Conservation (phyloP, 2,888 invertebrate species). For the Pachymerium ferrugineum region DNA sequence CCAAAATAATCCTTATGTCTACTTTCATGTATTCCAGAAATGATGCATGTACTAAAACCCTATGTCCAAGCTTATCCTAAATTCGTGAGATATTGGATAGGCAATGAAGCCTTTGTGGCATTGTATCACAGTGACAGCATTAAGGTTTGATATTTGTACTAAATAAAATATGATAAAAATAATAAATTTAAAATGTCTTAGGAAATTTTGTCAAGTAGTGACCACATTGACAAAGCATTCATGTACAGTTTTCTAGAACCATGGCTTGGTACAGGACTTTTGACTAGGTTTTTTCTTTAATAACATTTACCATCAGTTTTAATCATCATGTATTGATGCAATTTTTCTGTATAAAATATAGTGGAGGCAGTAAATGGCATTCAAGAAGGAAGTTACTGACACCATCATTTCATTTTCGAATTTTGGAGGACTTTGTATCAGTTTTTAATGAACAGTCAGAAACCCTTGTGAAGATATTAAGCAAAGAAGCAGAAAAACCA, state of each 20-base stretch:
- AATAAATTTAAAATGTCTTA: neutral
- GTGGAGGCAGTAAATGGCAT: slow-evolving; percentile 50
- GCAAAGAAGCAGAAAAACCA: slow-evolving; percentile 38
- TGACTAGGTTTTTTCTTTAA: slow-evolving; percentile 32
- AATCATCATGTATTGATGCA: neutral
- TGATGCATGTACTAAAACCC: no score
- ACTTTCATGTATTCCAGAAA: no score
- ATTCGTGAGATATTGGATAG: no score
- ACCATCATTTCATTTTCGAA: slow-evolving; percentile 53
- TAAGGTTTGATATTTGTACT: neutral
- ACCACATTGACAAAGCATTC: slow-evolving; percentile 16
- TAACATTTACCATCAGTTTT: neutral
- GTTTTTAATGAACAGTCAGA: slow-evolving; percentile 52
- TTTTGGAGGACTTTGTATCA: slow-evolving; percentile 50
- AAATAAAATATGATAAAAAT: neutral
- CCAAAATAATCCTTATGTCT: neutral
- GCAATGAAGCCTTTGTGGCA: no score
- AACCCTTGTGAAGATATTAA: slow-evolving; percentile 44
- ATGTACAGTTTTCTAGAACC: slow-evolving; percentile 30
- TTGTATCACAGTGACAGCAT: neutral
- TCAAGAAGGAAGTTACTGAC: slow-evolving; percentile 49
- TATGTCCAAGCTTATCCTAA: no score
- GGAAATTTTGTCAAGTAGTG: neutral
- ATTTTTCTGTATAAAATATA: neutral
- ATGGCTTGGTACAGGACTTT: slow-evolving; percentile 33